These are phyloP conservation scores for Teleiodes luculella DNA, from an alignment of 2,888 invertebrate genomes.

Conservation along the genomic window DNA sequence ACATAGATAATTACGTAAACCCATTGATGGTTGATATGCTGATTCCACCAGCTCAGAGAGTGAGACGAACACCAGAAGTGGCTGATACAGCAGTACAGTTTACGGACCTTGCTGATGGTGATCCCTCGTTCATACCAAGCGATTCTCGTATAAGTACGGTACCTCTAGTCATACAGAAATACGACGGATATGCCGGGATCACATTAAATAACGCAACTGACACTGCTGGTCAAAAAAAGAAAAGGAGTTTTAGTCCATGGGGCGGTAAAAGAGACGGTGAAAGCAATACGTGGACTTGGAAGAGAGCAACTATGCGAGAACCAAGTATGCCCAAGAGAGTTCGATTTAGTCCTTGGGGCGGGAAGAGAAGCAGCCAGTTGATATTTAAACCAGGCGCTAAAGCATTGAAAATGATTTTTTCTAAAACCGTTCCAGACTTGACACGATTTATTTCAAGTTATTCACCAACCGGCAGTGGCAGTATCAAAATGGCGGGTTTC, in stretches of 20 bases:
- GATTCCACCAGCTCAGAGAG: neutral
- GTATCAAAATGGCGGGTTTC: conserved; percentile 48
- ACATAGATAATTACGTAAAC: neutral
- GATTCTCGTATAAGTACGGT: neutral
- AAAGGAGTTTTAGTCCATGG: conserved; percentile 69
- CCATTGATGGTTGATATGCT: neutral
- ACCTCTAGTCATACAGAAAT: neutral
- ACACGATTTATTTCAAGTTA: conserved; percentile 57
- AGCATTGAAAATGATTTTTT: conserved; percentile 56
- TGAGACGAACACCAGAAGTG: neutral
- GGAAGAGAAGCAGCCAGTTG: conserved; percentile 65
- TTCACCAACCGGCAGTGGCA: conserved; percentile 40
- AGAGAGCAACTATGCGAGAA: conserved; percentile 54
- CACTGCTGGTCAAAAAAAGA: conserved; percentile 32
- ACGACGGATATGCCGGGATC: neutral
- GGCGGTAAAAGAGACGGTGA: conserved; percentile 56
- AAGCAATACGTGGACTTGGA: conserved; percentile 59
- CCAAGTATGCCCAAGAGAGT: conserved; percentile 71
- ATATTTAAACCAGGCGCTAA: conserved; percentile 57
- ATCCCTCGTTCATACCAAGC: neutral
- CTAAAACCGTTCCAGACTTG: conserved; percentile 57
- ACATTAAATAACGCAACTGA: neutral
- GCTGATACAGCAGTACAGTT: neutral
- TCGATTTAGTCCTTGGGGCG: conserved; percentile 72
- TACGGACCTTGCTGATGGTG: neutral